A percentile compares a stretch with the other conserved stretches of the same genome.
These are phyloP conservation scores for Daubentonia madagascariensis DNA, from an alignment of 2,113 vertebrate genomes.

Conservation along the genomic window DNA sequence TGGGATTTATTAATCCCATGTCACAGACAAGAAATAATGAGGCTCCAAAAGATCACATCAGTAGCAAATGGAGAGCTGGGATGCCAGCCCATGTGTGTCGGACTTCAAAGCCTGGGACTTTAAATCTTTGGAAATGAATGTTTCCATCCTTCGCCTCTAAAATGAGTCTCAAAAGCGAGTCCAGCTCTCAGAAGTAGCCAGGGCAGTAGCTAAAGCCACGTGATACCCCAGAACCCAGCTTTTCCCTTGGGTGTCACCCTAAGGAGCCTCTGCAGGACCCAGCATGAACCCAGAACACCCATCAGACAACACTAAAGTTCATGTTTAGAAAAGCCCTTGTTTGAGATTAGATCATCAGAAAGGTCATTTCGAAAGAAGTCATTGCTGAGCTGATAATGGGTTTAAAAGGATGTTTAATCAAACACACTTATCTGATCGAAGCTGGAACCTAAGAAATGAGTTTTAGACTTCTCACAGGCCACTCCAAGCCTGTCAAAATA, in stretches of 20 bases:
- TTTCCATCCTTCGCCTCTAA: neutral
- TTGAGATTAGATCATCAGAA: neutral
- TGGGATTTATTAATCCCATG: neutral
- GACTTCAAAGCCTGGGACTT: neutral
- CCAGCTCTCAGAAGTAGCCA: neutral
- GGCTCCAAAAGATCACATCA: neutral
- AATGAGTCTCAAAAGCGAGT: neutral
- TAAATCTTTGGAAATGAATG: neutral
- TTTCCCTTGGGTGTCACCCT: neutral
- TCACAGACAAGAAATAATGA: neutral
- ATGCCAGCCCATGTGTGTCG: neutral
- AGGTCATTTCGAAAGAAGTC: neutral
- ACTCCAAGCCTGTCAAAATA: conserved; percentile 17
- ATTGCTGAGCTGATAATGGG: neutral
- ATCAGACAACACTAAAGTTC: neutral
- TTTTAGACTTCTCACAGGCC: neutral
- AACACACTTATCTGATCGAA: conserved; percentile 26
- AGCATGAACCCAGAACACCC: neutral
- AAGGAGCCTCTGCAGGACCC: neutral
- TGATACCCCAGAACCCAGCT: neutral
- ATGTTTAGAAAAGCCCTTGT: neutral
- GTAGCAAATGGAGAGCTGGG: neutral
- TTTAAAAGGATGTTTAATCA: conserved; percentile 18
- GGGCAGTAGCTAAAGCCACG: fast-evolving
- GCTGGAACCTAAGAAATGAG: neutral